phyloP scores from a whole-genome alignment of 2,888 invertebrate genomes.

The Brenthis hecate region DNA sequence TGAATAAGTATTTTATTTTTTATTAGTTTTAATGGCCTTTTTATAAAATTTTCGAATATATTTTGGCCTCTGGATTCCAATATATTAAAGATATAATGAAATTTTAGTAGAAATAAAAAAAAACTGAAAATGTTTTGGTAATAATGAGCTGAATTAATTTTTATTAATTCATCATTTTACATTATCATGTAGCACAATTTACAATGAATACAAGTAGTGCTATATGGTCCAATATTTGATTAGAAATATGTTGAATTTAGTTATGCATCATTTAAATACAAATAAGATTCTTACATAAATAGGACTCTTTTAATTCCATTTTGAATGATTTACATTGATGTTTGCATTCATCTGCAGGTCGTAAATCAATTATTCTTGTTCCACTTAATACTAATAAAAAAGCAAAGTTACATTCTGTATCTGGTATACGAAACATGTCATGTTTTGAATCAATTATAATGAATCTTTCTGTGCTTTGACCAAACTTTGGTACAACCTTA shows the following conservation, averaged over 20 bases:
- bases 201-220: too few relatives aligned
- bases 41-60: too few relatives aligned
- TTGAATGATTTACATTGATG: conserved; percentile 87
- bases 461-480: conserved; percentile 90
- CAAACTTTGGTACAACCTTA: conserved; percentile 86
- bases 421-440: conserved; percentile 86
- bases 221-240: too few relatives aligned
- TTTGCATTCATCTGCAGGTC: conserved; percentile 90
- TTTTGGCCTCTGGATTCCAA: too few relatives aligned
- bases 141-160: too few relatives aligned
- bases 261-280: neutral
- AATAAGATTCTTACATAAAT: conserved; percentile 86
- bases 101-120: too few relatives aligned
- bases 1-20: too few relatives aligned
- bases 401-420: conserved; percentile 91
- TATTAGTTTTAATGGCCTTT: too few relatives aligned
- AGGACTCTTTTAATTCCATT: conserved; percentile 86
- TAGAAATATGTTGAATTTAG: neutral
- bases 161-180: too few relatives aligned
- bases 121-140: too few relatives aligned
- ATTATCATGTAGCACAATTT: too few relatives aligned
- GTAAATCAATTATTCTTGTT: conserved; percentile 86
- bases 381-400: conserved; percentile 89
- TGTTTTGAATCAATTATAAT: conserved; percentile 88
- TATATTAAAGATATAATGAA: too few relatives aligned